phyloP scores from a whole-genome alignment of 2,113 vertebrate species.

The Rhea americana region DNA sequence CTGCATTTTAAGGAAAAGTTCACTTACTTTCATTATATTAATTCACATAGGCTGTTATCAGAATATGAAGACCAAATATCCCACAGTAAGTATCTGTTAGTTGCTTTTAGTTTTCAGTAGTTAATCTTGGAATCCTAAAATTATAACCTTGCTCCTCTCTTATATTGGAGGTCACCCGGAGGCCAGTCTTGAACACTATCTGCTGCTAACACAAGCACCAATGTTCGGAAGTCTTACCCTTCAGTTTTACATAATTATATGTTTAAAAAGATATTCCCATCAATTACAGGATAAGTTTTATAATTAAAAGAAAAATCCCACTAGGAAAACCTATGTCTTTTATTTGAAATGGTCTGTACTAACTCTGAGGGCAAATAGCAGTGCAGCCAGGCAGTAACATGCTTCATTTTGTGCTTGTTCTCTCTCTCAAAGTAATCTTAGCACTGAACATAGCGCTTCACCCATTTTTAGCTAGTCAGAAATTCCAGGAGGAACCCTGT shows the following conservation, averaged over 20 bases:
- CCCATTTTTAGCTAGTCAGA: neutral
- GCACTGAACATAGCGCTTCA: rapidly evolving
- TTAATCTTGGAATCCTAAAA: neutral
- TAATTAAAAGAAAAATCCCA: neutral
- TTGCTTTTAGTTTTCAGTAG: neutral
- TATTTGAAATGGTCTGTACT: neutral
- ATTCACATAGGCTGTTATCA: neutral
- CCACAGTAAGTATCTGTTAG: neutral
- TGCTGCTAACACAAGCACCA: neutral
- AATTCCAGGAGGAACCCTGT: neutral
- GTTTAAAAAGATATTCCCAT: neutral
- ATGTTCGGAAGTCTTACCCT: neutral
- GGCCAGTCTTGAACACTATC: neutral
- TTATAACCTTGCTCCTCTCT: neutral
- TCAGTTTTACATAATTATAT: neutral
- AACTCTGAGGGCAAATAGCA: neutral
- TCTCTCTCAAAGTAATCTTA: neutral
- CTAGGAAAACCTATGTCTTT: neutral
- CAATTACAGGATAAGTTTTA: neutral
- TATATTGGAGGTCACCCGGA: neutral
- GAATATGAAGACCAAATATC: neutral
- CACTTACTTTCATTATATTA: rapidly evolving
- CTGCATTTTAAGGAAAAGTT: neutral
- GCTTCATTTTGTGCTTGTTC: neutral
- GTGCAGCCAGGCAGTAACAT: too few relatives aligned